Evolutionary conservation across 2,113 vertebrate genomes (phyloP), one percentile per base, ranked within the genome.

Genomic region (Electrona antarctica): DNA sequence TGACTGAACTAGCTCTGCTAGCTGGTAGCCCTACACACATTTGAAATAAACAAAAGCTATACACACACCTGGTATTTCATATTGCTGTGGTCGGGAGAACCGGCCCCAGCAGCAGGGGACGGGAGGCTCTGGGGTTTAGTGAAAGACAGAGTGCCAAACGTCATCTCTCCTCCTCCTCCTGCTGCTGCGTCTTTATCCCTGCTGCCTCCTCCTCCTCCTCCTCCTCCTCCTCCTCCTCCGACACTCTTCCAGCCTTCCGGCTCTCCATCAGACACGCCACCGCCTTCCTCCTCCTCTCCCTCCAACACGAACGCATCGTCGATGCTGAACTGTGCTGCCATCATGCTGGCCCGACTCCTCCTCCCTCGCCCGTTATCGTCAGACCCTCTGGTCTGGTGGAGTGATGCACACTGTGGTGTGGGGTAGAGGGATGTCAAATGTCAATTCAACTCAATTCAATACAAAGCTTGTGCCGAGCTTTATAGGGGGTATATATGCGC

Each of bases 291-390:
- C 60, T 93, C 92, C 6, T 93, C 93, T 33, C 89, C 92, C 45
- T 93, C 93, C 87, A 94, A 63, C 9, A 86, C 90, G 49, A 94
- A 94, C 4, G 93, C 93, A 52, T 94, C 93, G 6, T 94, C 93
- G 1, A 94, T 94, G 51, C 83, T 94, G 46, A 94, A 94, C 80
- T 89, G 91, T 10, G 92, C 84, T 64, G 92, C 87, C 93, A 94
- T 94, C 93, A 94, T 94, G 60, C 82, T 69, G 74, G 33, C 33
- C 3, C 21, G 21, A 21, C 21, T 21, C 21, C 33, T 41, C 33
- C 74, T 77, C 2, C 33, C 74, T 77, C 2, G 45, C 78, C 83
- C 85, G 66, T 89, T 76, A 21, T 21, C 1, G 21, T 21, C 21
- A 91, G 69, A 68, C 77, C 64, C 60, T 14, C 54, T 29, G 71